Evolutionary conservation across 1,140 invertebrate genomes (phyloP).

Genomic region (Lordiphosa clarofinis): DNA sequence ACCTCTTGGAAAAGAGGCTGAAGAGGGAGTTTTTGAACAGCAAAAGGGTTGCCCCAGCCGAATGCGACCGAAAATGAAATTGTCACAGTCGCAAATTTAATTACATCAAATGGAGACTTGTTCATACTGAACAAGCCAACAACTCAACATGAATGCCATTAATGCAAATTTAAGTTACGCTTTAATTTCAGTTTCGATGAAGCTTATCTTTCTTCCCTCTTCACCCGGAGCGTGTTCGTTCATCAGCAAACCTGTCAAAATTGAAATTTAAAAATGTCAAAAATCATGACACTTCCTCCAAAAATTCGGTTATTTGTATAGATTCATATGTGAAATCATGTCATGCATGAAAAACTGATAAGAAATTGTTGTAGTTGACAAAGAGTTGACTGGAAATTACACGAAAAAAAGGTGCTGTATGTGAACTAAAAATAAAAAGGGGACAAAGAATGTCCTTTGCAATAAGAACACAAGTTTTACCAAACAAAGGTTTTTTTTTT

Average conservation of each 20-base stretch:
- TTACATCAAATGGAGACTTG: conserved; percentile 43
- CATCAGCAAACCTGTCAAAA: conserved; percentile 57
- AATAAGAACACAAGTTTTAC: too few relatives aligned
- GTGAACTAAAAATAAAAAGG: conserved; percentile 1
- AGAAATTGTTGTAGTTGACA: conserved; percentile 35
- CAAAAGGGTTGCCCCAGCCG: conserved; percentile 62
- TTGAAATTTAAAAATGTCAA: conserved; percentile 72
- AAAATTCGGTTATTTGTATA: conserved; percentile 34
- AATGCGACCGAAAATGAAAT: conserved; percentile 41
- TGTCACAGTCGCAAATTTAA: conserved; percentile 73
- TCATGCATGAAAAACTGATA: conserved; percentile 72
- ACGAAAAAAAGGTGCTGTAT: conserved; percentile 14
- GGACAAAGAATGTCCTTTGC: conserved; percentile 11
- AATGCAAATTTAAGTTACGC: conserved; percentile 6
- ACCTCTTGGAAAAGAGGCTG: conserved; percentile 32
- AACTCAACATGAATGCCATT: conserved; percentile 4
- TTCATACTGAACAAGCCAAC: not conserved
- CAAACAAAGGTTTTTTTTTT: too few relatives aligned
- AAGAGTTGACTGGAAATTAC: conserved; percentile 32
- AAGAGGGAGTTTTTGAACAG: conserved; percentile 20
- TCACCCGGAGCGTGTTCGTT: conserved; percentile 1
- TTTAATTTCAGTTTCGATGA: conserved; percentile 1
- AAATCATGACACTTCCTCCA: conserved; percentile 52
- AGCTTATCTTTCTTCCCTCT: not conserved
- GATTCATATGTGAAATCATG: conserved; percentile 57